Conservation (phyloP, 1,140 invertebrate species). For the Schlechtendalia chinensis region DNA sequence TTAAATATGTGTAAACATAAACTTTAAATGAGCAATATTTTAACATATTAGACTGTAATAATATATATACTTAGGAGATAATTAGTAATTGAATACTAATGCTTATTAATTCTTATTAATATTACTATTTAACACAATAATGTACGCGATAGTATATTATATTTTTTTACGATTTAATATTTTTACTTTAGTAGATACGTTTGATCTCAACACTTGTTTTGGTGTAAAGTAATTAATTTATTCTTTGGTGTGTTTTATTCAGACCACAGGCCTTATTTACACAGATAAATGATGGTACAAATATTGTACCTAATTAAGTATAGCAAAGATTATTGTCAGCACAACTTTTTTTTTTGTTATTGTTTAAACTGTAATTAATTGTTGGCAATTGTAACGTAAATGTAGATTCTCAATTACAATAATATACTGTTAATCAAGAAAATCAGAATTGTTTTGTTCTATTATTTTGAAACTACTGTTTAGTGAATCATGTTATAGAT, state of each 20-base stretch:
- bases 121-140: neutral
- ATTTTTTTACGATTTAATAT: slow-evolving; percentile 16
- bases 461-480: neutral
- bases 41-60: neutral
- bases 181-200: neutral
- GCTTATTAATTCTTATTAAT: too few relatives aligned
- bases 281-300: neutral
- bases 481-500: neutral
- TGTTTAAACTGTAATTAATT: neutral
- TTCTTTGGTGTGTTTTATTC: neutral
- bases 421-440: neutral
- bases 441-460: neutral
- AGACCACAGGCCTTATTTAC: neutral
- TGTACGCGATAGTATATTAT: slow-evolving; percentile 1
- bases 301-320: neutral
- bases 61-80: neutral
- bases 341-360: neutral
- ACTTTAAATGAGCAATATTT: slow-evolving; percentile 4
- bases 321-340: neutral
- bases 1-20: neutral
- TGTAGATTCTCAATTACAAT: too few relatives aligned
- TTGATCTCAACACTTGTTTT: slow-evolving; percentile 33
- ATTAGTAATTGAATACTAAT: neutral
- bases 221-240: neutral
- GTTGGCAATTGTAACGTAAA: neutral